phyloP scores from a whole-genome alignment of 1,140 invertebrate species.

The Platorchestia sp. region DNA sequence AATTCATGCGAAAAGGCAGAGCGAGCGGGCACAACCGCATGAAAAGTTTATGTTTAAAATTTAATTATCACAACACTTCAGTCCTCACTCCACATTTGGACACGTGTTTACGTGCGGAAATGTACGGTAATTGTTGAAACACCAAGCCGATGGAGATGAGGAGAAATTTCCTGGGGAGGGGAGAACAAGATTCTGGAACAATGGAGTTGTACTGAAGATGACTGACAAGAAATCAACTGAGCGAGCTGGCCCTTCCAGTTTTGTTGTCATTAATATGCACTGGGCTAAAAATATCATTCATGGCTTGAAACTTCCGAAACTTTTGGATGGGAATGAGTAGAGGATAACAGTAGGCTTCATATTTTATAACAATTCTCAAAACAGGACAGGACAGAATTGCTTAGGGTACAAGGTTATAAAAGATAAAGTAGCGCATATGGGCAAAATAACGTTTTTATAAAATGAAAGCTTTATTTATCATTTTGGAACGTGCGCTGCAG shows the following conservation, averaged over 20 bases:
- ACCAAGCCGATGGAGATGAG: too few species aligned
- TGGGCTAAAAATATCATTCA: background rate
- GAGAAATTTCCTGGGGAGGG: too few species aligned
- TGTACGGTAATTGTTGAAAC: too few species aligned
- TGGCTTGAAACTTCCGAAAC: background rate
- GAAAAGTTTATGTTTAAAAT: too few species aligned
- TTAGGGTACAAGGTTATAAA: background rate
- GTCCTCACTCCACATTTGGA: too few species aligned
- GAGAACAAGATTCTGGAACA: background rate
- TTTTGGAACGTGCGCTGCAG: background rate
- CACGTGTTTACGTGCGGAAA: too few species aligned
- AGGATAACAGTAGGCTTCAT: background rate
- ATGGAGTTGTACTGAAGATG: background rate
- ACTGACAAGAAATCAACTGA: background rate
- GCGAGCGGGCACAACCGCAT: too few species aligned
- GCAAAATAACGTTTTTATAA: background rate
- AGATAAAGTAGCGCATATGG: too few species aligned
- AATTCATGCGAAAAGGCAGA: too few species aligned
- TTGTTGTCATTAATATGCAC: background rate
- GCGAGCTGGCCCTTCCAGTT: background rate
- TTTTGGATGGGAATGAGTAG: background rate
- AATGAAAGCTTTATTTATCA: background rate
- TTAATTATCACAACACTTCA: too few species aligned
- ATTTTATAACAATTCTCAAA: background rate
- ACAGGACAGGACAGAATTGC: background rate